These are phyloP conservation scores for Andrena flavipes DNA, from an alignment of 2,888 invertebrate genomes.

Conservation along the genomic window DNA sequence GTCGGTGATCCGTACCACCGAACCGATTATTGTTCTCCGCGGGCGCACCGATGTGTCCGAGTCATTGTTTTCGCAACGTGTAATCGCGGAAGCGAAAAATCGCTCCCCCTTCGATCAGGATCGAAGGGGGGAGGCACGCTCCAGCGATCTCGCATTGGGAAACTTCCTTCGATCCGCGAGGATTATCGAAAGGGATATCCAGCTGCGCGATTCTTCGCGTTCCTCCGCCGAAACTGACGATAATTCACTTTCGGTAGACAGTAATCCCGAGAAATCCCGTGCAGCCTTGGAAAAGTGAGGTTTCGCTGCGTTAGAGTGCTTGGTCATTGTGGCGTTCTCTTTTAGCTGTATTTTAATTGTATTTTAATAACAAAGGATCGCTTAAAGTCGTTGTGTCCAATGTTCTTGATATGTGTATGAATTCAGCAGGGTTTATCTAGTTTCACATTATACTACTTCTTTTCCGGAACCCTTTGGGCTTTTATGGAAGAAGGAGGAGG, in stretches of 20 bases:
- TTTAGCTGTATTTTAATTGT: neutral
- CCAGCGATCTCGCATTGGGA: conserved; percentile 57
- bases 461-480: too few relatives aligned
- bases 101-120: conserved; percentile 10
- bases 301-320: neutral
- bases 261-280: conserved; percentile 22
- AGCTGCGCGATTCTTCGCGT: conserved; percentile 64
- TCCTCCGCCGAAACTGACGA: conserved; percentile 24
- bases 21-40: conserved; percentile 53
- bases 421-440: too few relatives aligned
- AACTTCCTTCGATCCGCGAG: conserved; percentile 30
- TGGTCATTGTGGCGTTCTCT: neutral
- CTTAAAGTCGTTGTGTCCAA: too few relatives aligned
- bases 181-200: conserved; percentile 68
- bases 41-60: conserved; percentile 31
- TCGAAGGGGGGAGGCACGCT: conserved; percentile 39
- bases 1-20: conserved; percentile 34
- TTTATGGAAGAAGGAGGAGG: too few relatives aligned
- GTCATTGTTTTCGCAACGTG: conserved; percentile 60
- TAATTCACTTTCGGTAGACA: conserved; percentile 38
- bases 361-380: too few relatives aligned
- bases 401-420: too few relatives aligned
- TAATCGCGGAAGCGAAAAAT: conserved; percentile 69
- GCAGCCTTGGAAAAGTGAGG: conserved; percentile 23
- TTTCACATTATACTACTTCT: too few relatives aligned